These are phyloP conservation scores for Acronicta psi DNA, from an alignment of 2,888 invertebrate species.

Conservation along the genomic window DNA sequence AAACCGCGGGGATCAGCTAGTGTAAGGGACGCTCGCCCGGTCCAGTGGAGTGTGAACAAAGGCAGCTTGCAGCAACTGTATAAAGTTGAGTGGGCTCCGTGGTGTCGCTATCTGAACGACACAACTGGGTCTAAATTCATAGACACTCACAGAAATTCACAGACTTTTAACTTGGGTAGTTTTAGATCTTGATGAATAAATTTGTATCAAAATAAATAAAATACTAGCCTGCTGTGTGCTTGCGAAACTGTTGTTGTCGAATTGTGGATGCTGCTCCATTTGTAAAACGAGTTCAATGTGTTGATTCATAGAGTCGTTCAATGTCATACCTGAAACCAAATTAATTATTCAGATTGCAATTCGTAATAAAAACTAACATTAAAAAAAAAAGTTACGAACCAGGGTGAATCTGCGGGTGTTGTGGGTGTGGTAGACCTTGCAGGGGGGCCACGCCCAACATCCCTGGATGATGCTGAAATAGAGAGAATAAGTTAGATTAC, in stretches of 20 bases:
- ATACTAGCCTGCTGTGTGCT: slow-evolving; percentile 82
- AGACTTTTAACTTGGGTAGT: too few relatives aligned
- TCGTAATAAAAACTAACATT: neutral
- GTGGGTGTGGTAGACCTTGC: slow-evolving; percentile 88
- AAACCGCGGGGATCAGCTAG: too few relatives aligned
- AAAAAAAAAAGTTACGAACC: slow-evolving; percentile 65
- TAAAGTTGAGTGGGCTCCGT: too few relatives aligned
- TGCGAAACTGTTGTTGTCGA: slow-evolving; percentile 86
- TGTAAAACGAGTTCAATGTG: slow-evolving; percentile 87
- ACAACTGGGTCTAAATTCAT: too few relatives aligned
- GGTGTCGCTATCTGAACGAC: too few relatives aligned
- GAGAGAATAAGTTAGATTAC: slow-evolving; percentile 28
- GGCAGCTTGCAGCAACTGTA: too few relatives aligned
- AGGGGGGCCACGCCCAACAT: slow-evolving; percentile 85
- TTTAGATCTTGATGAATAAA: neutral
- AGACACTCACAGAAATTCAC: too few relatives aligned
- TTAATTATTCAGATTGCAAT: slow-evolving; percentile 9
- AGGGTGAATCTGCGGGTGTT: slow-evolving; percentile 87
- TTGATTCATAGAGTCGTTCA: slow-evolving; percentile 88
- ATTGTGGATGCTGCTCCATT: slow-evolving; percentile 88
- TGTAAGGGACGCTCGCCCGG: too few relatives aligned
- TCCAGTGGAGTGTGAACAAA: too few relatives aligned
- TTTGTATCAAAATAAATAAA: slow-evolving; percentile 31
- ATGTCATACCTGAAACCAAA: slow-evolving; percentile 82
- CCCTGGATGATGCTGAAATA: slow-evolving; percentile 86